Base-by-base conservation (phyloP, 1,140 invertebrate genomes). In the Aporrectodea caliginosa region DNA sequence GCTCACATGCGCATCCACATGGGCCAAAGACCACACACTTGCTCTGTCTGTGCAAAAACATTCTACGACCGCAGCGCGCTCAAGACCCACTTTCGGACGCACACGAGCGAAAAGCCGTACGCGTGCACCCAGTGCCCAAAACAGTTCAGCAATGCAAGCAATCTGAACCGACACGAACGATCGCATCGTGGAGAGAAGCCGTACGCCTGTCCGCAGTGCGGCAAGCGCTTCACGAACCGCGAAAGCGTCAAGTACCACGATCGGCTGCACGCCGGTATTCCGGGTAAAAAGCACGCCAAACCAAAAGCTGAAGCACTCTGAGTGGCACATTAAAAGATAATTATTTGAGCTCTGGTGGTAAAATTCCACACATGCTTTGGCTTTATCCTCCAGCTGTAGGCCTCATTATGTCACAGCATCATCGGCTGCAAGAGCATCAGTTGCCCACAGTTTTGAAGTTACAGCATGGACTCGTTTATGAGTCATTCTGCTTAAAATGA, bases 1-100 rank as follows among this genome's bases (percentile, higher is more conserved):
- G 98, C 95, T 14, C 96, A 98, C 87, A 91, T 95, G 81, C 90
- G 96, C 73, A 98, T 98, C 85, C 96, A 98, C 90, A 95, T 93
- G 35, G 96, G 96, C 2, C 96, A 90, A 81, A 98, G 91, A 94
- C 94, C 96, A 33, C 95, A 97, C 81, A 93, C 78, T 72, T 76
- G 75, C 35, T 58, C 75, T 1, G n/a, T 35, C 35, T 76, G 75
- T 35, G 75, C 27, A 29, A 76, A 76, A 35, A 32, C 33, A 35
- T 76, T 76, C 43, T 32, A 32, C 12, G 32, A 35, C 75, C 33
- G 35, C 58, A 70, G 71, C 34, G 75, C 72, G 32, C 78, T 82
- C n/a, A 80, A 78, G 31, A 70, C 79, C 32, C 82, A 82, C 78
- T 75, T 80, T 32, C 43, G 78, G 68, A 81, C 81, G 30, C 87